Evolutionary conservation across 2,113 vertebrate species (phyloP), one percentile per base, ranked within the genome.

Genomic region (Chitala chitala): DNA sequence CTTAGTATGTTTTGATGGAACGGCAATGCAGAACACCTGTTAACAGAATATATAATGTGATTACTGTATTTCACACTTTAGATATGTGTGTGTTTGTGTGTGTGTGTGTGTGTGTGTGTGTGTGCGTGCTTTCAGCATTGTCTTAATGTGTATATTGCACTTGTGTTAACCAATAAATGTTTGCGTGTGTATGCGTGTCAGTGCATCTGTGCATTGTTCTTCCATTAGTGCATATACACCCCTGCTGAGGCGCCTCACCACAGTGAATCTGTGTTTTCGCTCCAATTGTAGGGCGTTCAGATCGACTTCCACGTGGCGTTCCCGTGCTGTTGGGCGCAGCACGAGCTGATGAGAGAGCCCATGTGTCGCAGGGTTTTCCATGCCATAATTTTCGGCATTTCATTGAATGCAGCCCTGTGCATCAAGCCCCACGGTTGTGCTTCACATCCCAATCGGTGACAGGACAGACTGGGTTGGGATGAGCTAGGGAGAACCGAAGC

Each of bases 361-460:
- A 10, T 8, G 44, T 20, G 29, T 33, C 73, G 64, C 76, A 71
- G 69, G 79, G 29, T 59, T 42, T 63, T 64, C 75, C 73, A 71
- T 55, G 53, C 84, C 87, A 86, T 87, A 82, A 88, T 86, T 88
- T 89, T 78, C 77, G 85, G 84, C 86, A 84, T 87, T 89, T 84
- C 86, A 87, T 88, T 87, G 85, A 89, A 88, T 88, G 75, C 82
- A 88, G 87, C 81, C 86, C 77, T 75, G 83, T 88, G 85, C 85
- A 80, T 89, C 86, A 88, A 84, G 84, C 72, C 36, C 6, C 36
- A 13, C n/a, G 75, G 74, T 89, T 90, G 88, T 90, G 88, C 85
- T 87, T 81, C 83, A 88, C 89, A 90, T 91, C 82, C 84, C 86
- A 88, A 90, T 89, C 69, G 55, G 80, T 77, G 82, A 75, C 76